A percentile compares a stretch with the other conserved stretches of the same genome.
These are phyloP conservation scores for Limonius californicus DNA, from an alignment of 1,140 invertebrate genomes.

Conservation along the genomic window DNA sequence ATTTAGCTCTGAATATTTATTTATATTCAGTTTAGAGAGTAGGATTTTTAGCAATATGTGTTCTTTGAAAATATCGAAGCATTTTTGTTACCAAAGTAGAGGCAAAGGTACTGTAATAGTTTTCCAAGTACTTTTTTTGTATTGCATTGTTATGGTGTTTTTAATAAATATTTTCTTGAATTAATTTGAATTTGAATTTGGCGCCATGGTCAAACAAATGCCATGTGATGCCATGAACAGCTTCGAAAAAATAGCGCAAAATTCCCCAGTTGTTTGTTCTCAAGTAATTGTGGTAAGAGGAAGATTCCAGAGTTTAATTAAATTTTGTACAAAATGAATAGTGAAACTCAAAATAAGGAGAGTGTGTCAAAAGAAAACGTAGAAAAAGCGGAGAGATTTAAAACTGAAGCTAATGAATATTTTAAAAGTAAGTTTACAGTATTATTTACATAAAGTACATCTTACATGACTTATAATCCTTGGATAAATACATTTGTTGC, in stretches of 20 bases:
- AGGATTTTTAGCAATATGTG: too few species aligned
- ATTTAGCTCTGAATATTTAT: too few species aligned
- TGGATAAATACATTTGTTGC: too few species aligned
- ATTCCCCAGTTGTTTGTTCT: background rate
- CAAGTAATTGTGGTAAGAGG: background rate
- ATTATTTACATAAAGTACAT: background rate
- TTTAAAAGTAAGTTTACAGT: slow-evolving; percentile 72
- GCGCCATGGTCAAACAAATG: background rate
- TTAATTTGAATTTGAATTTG: background rate
- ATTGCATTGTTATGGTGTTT: too few species aligned
- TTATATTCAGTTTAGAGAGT: too few species aligned
- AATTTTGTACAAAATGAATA: slow-evolving; percentile 26
- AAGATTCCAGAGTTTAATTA: background rate
- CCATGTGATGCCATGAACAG: too few species aligned
- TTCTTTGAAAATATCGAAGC: too few species aligned
- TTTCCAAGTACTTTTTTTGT: too few species aligned
- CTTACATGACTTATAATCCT: too few species aligned
- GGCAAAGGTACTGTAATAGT: too few species aligned
- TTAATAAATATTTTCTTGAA: background rate
- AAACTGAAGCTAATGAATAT: slow-evolving; percentile 78
- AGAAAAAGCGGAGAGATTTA: slow-evolving; percentile 67
- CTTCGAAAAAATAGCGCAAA: background rate
- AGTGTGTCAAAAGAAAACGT: slow-evolving; percentile 44
- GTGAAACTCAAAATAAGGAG: slow-evolving; percentile 22
- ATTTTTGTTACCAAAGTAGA: too few species aligned